Percentiles rank a stretch among this genome's conserved stretches.
Conservation (phyloP, 1,140 invertebrate species). For the Nixonia krombeini region DNA sequence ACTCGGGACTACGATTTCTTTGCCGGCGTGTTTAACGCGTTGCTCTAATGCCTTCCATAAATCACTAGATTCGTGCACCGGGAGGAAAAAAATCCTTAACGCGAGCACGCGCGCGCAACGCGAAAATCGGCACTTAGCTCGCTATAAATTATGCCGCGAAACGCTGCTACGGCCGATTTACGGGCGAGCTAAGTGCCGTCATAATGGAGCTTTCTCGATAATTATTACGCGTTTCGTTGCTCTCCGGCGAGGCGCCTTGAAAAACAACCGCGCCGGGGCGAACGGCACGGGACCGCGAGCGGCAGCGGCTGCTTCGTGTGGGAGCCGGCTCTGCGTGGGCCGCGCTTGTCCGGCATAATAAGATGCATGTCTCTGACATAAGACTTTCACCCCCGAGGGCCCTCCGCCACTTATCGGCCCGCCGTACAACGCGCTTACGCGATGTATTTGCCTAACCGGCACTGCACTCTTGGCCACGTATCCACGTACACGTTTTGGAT, state of each 20-base stretch:
- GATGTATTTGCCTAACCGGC: conserved; percentile 16
- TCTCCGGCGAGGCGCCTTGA: neutral
- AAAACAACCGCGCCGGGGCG: neutral
- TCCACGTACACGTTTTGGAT: conserved; percentile 2
- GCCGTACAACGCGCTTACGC: conserved; percentile 16
- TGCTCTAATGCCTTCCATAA: too few species aligned
- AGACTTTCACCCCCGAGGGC: conserved; percentile 65
- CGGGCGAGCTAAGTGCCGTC: too few species aligned
- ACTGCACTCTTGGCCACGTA: too few species aligned
- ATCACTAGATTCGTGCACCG: too few species aligned
- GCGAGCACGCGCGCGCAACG: too few species aligned
- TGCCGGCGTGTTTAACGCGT: too few species aligned
- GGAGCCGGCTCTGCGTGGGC: conserved; percentile 48
- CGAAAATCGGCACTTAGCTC: conserved; percentile 7
- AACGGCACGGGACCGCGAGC: neutral
- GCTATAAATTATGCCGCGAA: conserved; percentile 9
- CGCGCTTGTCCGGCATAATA: conserved; percentile 52
- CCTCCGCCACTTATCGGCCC: conserved; percentile 22
- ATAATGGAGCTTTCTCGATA: conserved; percentile 17
- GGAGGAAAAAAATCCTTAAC: too few species aligned
- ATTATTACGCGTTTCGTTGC: conserved; percentile 11
- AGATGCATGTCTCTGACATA: conserved; percentile 61
- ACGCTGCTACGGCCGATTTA: too few species aligned
- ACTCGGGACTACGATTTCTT: too few species aligned
- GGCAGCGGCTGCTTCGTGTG: conserved; percentile 4